These are phyloP conservation scores for Brenthis daphne DNA, from an alignment of 2,888 invertebrate species.

Conservation along the genomic window DNA sequence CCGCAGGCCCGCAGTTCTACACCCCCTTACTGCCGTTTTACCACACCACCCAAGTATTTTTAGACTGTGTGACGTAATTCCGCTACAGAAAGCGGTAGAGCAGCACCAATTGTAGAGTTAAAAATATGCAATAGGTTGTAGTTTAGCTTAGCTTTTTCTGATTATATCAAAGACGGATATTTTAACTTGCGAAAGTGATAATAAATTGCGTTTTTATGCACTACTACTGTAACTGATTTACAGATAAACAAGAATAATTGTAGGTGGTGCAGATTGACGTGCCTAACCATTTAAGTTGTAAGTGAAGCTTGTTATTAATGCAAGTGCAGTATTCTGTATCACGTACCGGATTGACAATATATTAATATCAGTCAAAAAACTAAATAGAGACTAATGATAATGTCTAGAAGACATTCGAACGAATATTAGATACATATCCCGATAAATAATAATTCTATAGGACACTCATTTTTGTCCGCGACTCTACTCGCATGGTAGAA, in stretches of 20 bases:
- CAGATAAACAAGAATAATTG: too few species aligned
- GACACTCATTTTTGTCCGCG: neutral
- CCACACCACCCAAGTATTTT: constrained; percentile 69
- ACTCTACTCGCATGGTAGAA: too few species aligned
- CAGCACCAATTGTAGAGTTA: constrained; percentile 51
- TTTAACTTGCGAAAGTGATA: neutral
- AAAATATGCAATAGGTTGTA: constrained; percentile 45
- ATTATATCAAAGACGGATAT: neutral
- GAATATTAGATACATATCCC: neutral
- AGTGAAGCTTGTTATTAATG: neutral
- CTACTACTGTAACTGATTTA: too few species aligned
- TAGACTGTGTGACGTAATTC: constrained; percentile 74
- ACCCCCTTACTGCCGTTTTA: constrained; percentile 55
- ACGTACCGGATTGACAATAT: neutral
- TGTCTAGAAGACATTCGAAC: constrained; percentile 4
- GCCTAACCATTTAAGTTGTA: constrained; percentile 1
- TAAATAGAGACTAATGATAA: constrained; percentile 12
- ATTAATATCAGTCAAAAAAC: constrained; percentile 19
- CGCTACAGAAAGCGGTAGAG: constrained; percentile 56
- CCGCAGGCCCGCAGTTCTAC: constrained; percentile 50
- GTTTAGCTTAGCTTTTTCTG: constrained; percentile 9
- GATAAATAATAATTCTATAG: neutral
- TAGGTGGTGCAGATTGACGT: neutral
- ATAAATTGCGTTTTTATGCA: too few species aligned
- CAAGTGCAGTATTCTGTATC: neutral